These are phyloP conservation scores for Lordiphosa stackelbergi DNA, from an alignment of 1,140 invertebrate species.

Conservation along the genomic window DNA sequence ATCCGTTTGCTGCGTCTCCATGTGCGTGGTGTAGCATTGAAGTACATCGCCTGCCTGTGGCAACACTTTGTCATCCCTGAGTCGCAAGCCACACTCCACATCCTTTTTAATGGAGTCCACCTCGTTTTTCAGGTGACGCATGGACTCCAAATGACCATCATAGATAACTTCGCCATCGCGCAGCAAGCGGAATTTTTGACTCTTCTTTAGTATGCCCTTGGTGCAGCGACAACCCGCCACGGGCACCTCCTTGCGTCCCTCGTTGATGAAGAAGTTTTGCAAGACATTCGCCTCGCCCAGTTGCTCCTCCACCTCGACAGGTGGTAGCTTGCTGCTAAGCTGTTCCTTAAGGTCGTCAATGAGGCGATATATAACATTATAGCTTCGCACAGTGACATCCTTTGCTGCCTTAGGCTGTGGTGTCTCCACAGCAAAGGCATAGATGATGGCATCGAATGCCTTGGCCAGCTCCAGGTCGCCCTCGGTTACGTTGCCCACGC, in stretches of 20 bases:
- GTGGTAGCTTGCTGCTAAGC: constrained; percentile 86
- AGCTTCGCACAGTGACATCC: constrained; percentile 81
- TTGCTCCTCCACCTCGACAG: constrained; percentile 85
- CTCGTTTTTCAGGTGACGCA: constrained; percentile 94
- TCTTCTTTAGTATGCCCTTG: constrained; percentile 87
- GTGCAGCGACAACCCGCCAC: constrained; percentile 93
- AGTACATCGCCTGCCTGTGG: constrained; percentile 88
- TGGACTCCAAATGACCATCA: constrained; percentile 85
- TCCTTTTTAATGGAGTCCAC: constrained; percentile 89
- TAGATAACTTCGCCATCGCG: constrained; percentile 85
- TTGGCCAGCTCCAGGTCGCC: constrained; percentile 92
- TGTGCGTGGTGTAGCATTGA: constrained; percentile 85
- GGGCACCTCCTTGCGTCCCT: constrained; percentile 88
- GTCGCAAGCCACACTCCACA: constrained; percentile 91
- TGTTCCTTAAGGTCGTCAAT: constrained; percentile 92
- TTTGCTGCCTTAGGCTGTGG: constrained; percentile 64
- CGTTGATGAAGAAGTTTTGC: constrained; percentile 89
- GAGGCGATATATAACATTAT: constrained; percentile 94
- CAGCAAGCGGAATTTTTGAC: constrained; percentile 83
- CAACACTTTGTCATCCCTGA: constrained; percentile 82
- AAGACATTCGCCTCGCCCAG: constrained; percentile 91
- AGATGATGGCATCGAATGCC: constrained; percentile 90
- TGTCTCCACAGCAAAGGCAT: constrained; percentile 88
- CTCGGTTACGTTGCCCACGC: constrained; percentile 90
- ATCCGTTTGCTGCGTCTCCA: constrained; percentile 81